Evolutionary conservation across 2,888 invertebrate species (phyloP).

Genomic region (Quadroppia sp.): DNA sequence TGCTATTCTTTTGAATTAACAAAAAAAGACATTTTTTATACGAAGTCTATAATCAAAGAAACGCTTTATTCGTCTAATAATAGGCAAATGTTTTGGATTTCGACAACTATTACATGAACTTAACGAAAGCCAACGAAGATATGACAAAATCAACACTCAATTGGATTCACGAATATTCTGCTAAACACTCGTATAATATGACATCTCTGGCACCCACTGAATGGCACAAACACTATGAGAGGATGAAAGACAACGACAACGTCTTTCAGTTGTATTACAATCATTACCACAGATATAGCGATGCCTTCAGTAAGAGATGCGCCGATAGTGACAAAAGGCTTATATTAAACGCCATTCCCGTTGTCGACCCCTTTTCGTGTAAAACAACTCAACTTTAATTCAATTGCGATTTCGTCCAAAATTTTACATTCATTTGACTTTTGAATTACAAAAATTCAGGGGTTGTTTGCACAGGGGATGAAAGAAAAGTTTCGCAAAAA

Average conservation of each 20-base stretch:
- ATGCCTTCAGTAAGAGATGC: background rate
- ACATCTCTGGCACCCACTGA: slow-evolving; percentile 34
- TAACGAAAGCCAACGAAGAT: slow-evolving; percentile 40
- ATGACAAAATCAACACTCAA: background rate
- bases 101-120: slow-evolving; percentile 40
- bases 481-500: too few relatives aligned
- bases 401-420: too few relatives aligned
- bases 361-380: slow-evolving; percentile 9
- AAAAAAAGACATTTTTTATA: too few relatives aligned
- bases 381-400: background rate
- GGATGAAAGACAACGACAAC: background rate
- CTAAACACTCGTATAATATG: slow-evolving; percentile 39
- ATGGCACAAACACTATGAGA: slow-evolving; percentile 22
- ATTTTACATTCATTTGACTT: background rate
- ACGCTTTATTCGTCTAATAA: background rate
- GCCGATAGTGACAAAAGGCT: background rate
- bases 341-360: background rate
- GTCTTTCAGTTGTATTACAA: slow-evolving; percentile 32
- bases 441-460: too few relatives aligned
- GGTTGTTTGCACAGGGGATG: too few relatives aligned
- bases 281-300: slow-evolving; percentile 35
- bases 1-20: too few relatives aligned
- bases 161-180: slow-evolving; percentile 40
- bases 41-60: background rate
- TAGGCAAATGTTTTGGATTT: slow-evolving; percentile 39